Base-by-base conservation (phyloP, 2,113 vertebrate species). In the Pionites leucogaster region DNA sequence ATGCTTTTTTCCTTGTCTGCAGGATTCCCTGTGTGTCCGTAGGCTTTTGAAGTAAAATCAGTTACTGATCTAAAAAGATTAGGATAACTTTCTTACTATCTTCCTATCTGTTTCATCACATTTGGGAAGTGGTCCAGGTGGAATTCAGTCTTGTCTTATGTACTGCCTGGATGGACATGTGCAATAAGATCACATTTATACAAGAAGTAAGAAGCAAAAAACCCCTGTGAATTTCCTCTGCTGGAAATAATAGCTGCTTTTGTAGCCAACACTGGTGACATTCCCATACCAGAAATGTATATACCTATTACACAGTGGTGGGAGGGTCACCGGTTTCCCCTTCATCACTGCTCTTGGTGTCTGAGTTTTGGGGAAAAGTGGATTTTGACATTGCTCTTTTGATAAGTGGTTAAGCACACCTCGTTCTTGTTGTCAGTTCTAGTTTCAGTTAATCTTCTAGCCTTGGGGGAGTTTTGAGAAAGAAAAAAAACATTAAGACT, bases 21-120 rank as follows among this genome's bases (percentile, higher is more conserved):
- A 46, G 41, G 49, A 87, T 93, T 80, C 85, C 13, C 19, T 65
- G 15, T 50, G 41, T 57, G 53, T 71, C 29, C 0, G 12, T 31
- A 82, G 69, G 35, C 44, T 72, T 86, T 68, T 79, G 63, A 88
- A 85, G 49, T 85, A 76, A 82, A 96, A 90, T 86, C 71, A 75
- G 29, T 76, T 82, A 86, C 28, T 15, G 25, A 5, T 53, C 5
- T 65, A 72, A 85, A 88, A 92, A 76, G 31, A 42, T 65, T 31
- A 55, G 14, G 64, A 74, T 82, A 90, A 35, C 74, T 81, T 94
- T 78, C 41, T 59, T 95, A 41, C 16, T 67, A 16, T 46, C 33
- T 69, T 85, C 18, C 15, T 91, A 7, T 44, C 42, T 86, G 39
- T 60, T 64, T 90, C 41, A 19, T 41, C 69, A 31, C 2, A 1